Evolutionary conservation across 2,888 invertebrate species (phyloP).

Genomic region (Ischnura elegans): DNA sequence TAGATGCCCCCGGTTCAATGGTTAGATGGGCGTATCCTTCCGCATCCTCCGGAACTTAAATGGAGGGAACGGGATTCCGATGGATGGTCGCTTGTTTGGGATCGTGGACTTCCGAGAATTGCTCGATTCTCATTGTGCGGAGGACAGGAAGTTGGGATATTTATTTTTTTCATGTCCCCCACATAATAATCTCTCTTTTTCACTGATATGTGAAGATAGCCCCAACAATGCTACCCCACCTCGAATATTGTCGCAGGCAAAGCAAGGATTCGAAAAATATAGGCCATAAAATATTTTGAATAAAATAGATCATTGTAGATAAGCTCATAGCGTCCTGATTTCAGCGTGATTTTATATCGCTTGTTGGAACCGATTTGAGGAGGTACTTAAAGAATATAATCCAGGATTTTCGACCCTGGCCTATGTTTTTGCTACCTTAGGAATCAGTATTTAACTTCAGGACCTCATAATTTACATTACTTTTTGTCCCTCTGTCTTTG

Average conservation of each 20-base stretch:
- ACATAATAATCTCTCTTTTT: not conserved
- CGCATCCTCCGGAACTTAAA: not conserved
- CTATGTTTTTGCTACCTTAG: too few species aligned
- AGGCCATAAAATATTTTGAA: not conserved
- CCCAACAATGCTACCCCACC: not conserved
- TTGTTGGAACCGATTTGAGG: not conserved
- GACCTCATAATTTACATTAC: too few species aligned
- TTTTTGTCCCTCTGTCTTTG: too few species aligned
- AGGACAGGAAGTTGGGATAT: not conserved
- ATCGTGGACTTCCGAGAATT: not conserved
- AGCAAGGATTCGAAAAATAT: not conserved
- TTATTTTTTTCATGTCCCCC: not conserved
- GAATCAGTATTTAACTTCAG: too few species aligned
- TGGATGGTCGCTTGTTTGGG: not conserved
- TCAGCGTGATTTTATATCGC: not conserved
- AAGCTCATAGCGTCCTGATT: not conserved
- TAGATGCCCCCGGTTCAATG: not conserved
- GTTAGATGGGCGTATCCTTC: not conserved
- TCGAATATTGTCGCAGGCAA: not conserved
- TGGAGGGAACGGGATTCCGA: not conserved
- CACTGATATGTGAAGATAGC: too few species aligned
- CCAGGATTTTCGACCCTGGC: too few species aligned
- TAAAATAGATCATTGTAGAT: not conserved
- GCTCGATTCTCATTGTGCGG: conserved; percentile 3
- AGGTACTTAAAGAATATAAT: too few species aligned